Percentiles rank a stretch among this genome's conserved stretches.
These are phyloP conservation scores for Sciaenops ocellatus DNA, from an alignment of 2,797 vertebrate species.

Conservation along the genomic window DNA sequence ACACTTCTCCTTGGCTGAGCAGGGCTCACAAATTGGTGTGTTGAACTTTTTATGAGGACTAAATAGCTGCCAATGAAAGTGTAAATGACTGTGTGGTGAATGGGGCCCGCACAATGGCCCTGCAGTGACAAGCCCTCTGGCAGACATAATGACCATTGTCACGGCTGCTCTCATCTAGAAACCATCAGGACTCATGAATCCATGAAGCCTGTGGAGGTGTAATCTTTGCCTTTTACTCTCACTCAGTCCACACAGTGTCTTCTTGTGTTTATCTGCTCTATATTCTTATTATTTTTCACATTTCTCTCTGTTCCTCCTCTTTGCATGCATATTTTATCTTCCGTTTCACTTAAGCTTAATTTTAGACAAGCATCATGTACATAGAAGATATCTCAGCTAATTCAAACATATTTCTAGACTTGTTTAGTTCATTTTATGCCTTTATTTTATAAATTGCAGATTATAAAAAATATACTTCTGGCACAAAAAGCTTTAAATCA, in stretches of 20 bases:
- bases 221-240: conserved; percentile 9
- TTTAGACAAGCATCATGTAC: neutral
- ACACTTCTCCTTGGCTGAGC: conserved; percentile 83
- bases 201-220: conserved; percentile 15
- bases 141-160: conserved; percentile 84
- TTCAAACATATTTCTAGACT: neutral
- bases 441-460: neutral
- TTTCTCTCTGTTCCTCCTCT: neutral
- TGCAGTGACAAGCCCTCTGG: conserved; percentile 72
- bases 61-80: conserved; percentile 88
- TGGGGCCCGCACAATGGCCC: conserved; percentile 78
- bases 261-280: neutral
- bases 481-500: neutral
- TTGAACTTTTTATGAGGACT: conserved; percentile 86
- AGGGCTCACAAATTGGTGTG: conserved; percentile 87
- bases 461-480: neutral
- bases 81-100: conserved; percentile 85
- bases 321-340: neutral
- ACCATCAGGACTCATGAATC: conserved; percentile 74
- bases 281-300: neutral
- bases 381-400: neutral
- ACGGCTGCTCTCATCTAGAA: conserved; percentile 74
- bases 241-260: neutral
- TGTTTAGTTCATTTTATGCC: no score
- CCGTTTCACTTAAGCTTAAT: neutral